Evolutionary conservation across 2,113 vertebrate species (phyloP).

Genomic region (Anolis sagrei): DNA sequence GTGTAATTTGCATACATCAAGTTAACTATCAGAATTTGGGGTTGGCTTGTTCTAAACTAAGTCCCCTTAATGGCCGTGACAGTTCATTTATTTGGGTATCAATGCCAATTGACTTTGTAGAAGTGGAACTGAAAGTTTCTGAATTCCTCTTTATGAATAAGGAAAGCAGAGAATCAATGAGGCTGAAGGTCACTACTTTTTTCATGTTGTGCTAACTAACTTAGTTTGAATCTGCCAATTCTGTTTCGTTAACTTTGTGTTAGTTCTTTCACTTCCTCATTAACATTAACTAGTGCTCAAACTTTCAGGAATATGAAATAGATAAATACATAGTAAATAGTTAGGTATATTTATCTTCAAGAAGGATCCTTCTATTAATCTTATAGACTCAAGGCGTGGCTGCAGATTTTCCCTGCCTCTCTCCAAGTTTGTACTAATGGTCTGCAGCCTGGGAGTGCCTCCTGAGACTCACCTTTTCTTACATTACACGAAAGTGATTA

Average conservation of each 20-base stretch:
- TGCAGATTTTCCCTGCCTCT: neutral
- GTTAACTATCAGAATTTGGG: neutral
- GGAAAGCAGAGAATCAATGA: neutral
- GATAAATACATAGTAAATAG: neutral
- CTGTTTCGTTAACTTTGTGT: neutral
- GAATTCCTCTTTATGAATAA: neutral
- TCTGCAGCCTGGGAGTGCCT: constrained; percentile 28
- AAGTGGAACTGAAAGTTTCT: neutral
- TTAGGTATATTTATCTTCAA: neutral
- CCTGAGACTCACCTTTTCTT: constrained; percentile 42
- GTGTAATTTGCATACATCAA: neutral
- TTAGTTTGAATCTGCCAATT: neutral
- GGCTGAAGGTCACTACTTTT: neutral
- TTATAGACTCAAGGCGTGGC: neutral
- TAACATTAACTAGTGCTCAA: neutral
- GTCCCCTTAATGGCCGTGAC: neutral
- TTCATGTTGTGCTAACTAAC: neutral
- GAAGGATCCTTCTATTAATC: constrained; percentile 15
- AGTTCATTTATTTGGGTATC: neutral
- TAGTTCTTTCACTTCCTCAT: neutral
- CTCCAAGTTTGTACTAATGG: constrained; percentile 43
- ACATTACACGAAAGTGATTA: constrained; percentile 44
- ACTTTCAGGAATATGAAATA: neutral
- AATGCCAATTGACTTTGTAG: neutral
- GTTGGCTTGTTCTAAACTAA: neutral